Conservation (phyloP, 2,797 vertebrate genomes). For the Glyptemys insculpta region DNA sequence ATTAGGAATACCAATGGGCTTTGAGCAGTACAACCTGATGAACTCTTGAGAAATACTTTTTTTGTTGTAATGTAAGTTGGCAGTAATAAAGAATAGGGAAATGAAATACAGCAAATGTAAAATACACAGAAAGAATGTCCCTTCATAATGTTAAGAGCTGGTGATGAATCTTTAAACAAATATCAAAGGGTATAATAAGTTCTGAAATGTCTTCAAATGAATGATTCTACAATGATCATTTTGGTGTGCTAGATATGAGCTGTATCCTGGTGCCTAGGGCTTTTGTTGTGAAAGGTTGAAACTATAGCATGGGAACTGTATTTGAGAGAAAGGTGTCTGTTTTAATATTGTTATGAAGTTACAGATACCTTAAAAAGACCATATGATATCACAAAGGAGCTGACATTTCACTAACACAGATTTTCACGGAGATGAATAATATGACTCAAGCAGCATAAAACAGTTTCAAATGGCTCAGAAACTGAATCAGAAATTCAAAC, state of each 20-base stretch:
- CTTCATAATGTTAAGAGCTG: neutral
- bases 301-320: neutral
- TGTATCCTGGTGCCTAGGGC: neutral
- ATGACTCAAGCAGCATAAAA: slow-evolving; percentile 76
- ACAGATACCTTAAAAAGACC: slow-evolving; percentile 42
- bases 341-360: slow-evolving; percentile 46
- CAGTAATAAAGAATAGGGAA: neutral
- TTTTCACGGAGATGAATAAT: slow-evolving; percentile 74
- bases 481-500: slow-evolving; percentile 73
- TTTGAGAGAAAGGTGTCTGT: neutral
- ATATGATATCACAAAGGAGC: slow-evolving; percentile 35
- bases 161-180: neutral
- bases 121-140: neutral
- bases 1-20: neutral
- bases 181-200: neutral
- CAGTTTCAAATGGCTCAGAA: slow-evolving; percentile 65
- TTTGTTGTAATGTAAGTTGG: neutral
- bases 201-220: slow-evolving; percentile 1
- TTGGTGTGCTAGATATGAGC: neutral
- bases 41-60: neutral
- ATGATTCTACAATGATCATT: neutral
- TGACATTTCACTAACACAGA: slow-evolving; percentile 75
- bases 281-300: slow-evolving; percentile 8
- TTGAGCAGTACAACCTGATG: neutral
- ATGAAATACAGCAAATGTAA: neutral